Base-by-base conservation (phyloP, 1,140 invertebrate genomes). In the Brachionus sp. region DNA sequence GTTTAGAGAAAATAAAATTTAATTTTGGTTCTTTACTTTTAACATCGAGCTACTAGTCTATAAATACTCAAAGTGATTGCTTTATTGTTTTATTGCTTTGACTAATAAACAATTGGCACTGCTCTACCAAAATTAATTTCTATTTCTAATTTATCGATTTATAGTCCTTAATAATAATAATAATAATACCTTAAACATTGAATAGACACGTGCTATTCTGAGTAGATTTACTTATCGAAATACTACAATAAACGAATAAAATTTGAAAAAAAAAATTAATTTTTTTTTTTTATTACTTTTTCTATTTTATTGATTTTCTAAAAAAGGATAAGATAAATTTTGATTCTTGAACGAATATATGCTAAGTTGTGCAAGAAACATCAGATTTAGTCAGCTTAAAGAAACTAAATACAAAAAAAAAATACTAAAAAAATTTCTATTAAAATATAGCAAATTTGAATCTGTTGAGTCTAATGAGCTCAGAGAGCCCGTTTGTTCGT, bases 141-240 rank as follows among this genome's bases (percentile, higher is more conserved):
- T 66, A 66, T 66, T 66, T 37, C 66, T 70, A 70, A 70, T 70
- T 70, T 70, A 70, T 70, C 66, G 66, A 70, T 70, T 70, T 70
- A 70, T 70, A 70, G 37, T 37, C 66, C 35, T 70, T 70, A 39
- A 39, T 37, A 66, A 66, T 66, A 37, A 37, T 70, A 39, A 39
- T 37, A 66, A 66, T 66, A 37, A 37, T 39, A 37, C 66, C 35
- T 70, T 37, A 33, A 35, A 13, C n/a, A 13, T 33, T 25, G 35
- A 70, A 70, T 70, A 70, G 66, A 70, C 66, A 70, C 66, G 66
- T 70, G 66, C 37, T 70, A 39, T 70, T 37, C 35, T 70, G 66
- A 70, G 66, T 70, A 70, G 66, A 37, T 70, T 70, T 70, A 70
- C 66, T 70, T 70, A 70, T 70, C 66, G 66, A 70, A 70, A 44